These are phyloP conservation scores for Magallana angulata DNA, from an alignment of 1,140 invertebrate species.

Conservation along the genomic window DNA sequence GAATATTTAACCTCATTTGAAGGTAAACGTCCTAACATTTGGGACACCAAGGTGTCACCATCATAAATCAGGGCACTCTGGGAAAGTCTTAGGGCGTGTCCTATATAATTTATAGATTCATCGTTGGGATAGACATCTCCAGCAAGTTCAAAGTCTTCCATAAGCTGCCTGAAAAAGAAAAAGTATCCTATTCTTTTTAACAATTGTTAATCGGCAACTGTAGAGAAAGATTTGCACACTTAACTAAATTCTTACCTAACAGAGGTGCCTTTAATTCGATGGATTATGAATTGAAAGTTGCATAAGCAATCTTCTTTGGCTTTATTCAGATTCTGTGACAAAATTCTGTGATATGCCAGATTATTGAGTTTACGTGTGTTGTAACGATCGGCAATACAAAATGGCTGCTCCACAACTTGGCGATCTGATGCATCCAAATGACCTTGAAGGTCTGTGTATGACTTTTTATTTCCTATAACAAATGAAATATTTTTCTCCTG, in stretches of 20 bases:
- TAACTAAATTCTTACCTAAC: constrained; percentile 55
- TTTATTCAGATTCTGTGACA: constrained; percentile 91
- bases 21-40: neutral
- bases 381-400: constrained; percentile 80
- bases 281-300: constrained; percentile 97
- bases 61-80: constrained; percentile 62
- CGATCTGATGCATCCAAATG: constrained; percentile 59
- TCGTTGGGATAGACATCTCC: constrained; percentile 55
- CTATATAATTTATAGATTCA: constrained; percentile 53
- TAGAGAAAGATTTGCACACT: too few relatives aligned
- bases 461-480: constrained; percentile 61
- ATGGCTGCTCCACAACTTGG: constrained; percentile 62
- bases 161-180: constrained; percentile 5
- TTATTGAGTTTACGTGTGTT: constrained; percentile 90
- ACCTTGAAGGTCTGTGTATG: constrained; percentile 60
- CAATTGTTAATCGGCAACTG: neutral
- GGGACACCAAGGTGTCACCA: neutral
- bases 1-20: neutral
- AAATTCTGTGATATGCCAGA: constrained; percentile 86
- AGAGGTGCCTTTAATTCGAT: constrained; percentile 85
- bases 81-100: constrained; percentile 64
- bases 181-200: too few relatives aligned
- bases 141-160: constrained; percentile 59
- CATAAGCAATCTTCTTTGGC: constrained; percentile 95
- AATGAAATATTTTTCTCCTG: neutral